Base-by-base conservation (phyloP, 2,888 invertebrate genomes). In the Scrobipalpa atriplicella region DNA sequence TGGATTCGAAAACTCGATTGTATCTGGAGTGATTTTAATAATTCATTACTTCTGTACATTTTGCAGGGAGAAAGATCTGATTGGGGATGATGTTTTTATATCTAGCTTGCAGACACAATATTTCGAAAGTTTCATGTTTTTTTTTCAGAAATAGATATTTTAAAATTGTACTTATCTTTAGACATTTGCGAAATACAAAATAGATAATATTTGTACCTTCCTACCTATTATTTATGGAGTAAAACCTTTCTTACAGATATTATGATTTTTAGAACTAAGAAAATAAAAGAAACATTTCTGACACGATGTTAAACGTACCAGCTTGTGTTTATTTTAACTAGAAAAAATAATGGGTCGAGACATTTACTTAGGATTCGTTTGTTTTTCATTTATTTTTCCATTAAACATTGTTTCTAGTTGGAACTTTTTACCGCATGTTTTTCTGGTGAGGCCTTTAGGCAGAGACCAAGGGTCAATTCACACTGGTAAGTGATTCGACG, bases 1-100 rank as follows among this genome's bases (percentile, higher is more conserved):
- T 90, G 89, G 86, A 87, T 90, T 85, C 84, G 83, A 86, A 82
- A 89, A 88, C 84, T 86, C 87, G 80, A 89, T 90, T 88, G 87
- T 89, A 87, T 85, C 86, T 79, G 77, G 82, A 89, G 89, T 85
- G 87, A 88, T 88, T 91, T 91, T 90, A 92, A 92, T 92, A 91
- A 90, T 91, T 90, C 89, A 91, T 89, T 84, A 84, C 78, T 81
- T 78, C 77, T 78, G 77, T 81, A 80, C 80, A 79, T 73, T 78
- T 82, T 74, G 79, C 72, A 75, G 82, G 75, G 82, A 75, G 77
- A 80, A 80, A 78, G 74, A 79, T 78, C 75, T 75, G 76, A 81
- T 81, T 79, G 78, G 18, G 9, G 9, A 16, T 2, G 19, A 1
- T 19, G 18, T 54, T 19, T 54, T 9, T 54, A 11, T 21, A 10